phyloP scores from a whole-genome alignment of 2,113 vertebrate genomes.

The Oncorhynchus nerka region DNA sequence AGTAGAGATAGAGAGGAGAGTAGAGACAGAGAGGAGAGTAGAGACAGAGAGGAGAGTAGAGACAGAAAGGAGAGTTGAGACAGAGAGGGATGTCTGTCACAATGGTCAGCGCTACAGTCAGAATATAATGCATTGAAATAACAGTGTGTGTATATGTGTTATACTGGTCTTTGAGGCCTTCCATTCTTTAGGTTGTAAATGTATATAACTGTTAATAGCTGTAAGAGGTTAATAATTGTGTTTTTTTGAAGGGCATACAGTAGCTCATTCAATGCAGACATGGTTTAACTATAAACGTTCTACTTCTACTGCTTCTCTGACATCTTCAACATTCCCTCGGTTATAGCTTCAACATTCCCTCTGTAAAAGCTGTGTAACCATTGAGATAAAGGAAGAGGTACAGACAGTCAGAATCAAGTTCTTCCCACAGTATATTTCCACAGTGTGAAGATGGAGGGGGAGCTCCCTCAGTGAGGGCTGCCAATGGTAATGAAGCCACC shows the following conservation, averaged over 20 bases:
- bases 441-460: background rate
- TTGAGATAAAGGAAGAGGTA: conserved; percentile 14
- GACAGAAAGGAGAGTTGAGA: too few relatives aligned
- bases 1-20: too few relatives aligned
- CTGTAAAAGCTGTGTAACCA: conserved; percentile 22
- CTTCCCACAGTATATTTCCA: conserved; percentile 31
- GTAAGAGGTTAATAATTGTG: too few relatives aligned
- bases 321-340: background rate
- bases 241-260: background rate
- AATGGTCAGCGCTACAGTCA: background rate
- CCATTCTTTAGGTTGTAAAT: background rate
- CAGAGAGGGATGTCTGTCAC: too few relatives aligned
- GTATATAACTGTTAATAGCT: background rate
- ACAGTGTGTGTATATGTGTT: background rate
- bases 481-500: conserved; percentile 74
- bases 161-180: background rate
- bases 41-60: too few relatives aligned
- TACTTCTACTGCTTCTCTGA: background rate
- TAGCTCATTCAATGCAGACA: background rate
- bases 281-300: background rate
- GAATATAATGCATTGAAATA: background rate
- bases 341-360: too few relatives aligned
- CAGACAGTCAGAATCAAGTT: conserved; percentile 26
- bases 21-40: too few relatives aligned
- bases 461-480: conserved; percentile 46